These are phyloP conservation scores for Neotoxoptera formosana DNA, from an alignment of 1,140 invertebrate genomes.

Conservation along the genomic window DNA sequence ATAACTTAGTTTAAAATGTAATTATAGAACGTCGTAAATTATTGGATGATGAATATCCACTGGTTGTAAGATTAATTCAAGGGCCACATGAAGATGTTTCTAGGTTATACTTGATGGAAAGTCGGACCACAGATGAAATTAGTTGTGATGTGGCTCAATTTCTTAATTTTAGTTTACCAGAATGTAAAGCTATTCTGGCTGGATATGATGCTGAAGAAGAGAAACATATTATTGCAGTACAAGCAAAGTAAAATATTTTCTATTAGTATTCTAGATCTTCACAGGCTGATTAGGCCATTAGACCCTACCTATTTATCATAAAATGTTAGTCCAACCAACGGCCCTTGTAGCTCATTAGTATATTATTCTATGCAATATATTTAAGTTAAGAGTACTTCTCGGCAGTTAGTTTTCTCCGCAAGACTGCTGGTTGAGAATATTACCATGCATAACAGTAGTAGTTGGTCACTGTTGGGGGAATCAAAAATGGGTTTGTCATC, in stretches of 20 bases:
- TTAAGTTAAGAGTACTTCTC: neutral
- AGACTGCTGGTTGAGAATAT: neutral
- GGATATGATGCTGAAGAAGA: constrained; percentile 82
- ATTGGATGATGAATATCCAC: constrained; percentile 79
- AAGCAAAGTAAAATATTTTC: constrained; percentile 71
- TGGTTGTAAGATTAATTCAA: constrained; percentile 77
- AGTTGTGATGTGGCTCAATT: constrained; percentile 84
- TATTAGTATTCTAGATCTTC: neutral
- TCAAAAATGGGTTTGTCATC: neutral
- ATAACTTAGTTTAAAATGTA: neutral
- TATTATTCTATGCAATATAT: neutral
- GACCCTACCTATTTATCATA: neutral
- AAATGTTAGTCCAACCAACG: neutral
- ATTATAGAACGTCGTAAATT: constrained; percentile 75
- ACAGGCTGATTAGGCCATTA: neutral
- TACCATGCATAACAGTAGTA: neutral
- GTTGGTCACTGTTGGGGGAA: neutral
- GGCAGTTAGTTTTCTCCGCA: neutral
- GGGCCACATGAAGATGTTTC: constrained; percentile 85
- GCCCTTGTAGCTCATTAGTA: neutral
- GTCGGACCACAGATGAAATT: constrained; percentile 76
- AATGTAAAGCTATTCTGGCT: constrained; percentile 79
- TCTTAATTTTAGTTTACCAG: constrained; percentile 79
- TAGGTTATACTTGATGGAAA: constrained; percentile 82
- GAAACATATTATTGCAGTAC: constrained; percentile 73